Evolutionary conservation across 2,113 vertebrate genomes (phyloP).

Genomic region (Hystrix brachyura): DNA sequence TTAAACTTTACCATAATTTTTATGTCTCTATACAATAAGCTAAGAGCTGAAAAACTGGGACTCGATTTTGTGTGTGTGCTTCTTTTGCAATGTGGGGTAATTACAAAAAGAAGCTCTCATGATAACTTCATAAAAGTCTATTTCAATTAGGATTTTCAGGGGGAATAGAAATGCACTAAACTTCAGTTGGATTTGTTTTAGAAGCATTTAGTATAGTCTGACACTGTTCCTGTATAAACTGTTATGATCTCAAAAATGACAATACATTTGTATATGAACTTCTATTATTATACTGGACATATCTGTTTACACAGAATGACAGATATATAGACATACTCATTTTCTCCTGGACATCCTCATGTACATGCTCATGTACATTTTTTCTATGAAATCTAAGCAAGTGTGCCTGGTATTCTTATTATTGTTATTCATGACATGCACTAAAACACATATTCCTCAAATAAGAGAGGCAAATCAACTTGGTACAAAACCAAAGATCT

Average conservation of each 20-base stretch:
- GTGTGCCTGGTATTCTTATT: neutral
- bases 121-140: neutral
- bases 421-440: neutral
- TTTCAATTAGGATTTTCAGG: neutral
- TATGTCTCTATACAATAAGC: neutral
- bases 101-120: neutral
- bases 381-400: neutral
- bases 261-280: neutral
- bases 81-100: neutral
- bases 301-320: neutral
- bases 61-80: neutral
- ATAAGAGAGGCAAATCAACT: constrained; percentile 47
- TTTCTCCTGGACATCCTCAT: neutral
- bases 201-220: neutral
- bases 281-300: neutral
- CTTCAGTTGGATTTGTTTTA: neutral
- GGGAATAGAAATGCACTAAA: neutral
- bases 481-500: neutral
- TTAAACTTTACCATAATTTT: neutral
- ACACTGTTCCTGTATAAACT: neutral
- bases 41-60: neutral
- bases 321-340: neutral
- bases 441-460: neutral
- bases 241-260: neutral
- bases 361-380: neutral